Evolutionary conservation across 2,888 invertebrate genomes (phyloP), one percentile per base, ranked within the genome.

Genomic region (Amblyteles armatorius): DNA sequence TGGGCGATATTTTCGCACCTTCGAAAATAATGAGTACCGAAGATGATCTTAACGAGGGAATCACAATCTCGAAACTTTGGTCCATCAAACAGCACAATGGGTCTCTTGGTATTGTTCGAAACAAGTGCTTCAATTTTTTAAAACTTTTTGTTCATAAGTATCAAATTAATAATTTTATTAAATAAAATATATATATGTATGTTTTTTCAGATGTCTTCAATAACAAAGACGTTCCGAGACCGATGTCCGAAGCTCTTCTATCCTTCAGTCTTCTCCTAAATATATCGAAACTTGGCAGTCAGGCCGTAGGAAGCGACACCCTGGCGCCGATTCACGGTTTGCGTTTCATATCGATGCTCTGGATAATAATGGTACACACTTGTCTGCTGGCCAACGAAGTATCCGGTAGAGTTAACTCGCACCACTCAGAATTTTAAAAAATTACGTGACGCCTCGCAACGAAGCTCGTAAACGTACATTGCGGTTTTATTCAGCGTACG

Each of bases 341-440:
- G 84, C 95, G 96, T 90, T 95, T 96, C 19, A 90, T 96, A 3
- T 95, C 96, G 65, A 95, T 97, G 85, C 94, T 96, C 67, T 96
- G 96, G 95, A 95, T 97, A 9, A 96, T 97, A 68, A 69, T 92
- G 73, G 90, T 90, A 1, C 93, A 93, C 86, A 92, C 91, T 9
- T 93, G 93, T 82, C 89, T 93, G 11, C 87, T 90, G 57, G 78
- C 89, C 16, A 92, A 91, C 82, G 91, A 90, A 87, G 88, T 92
- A 82, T 91, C 92, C 60, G 92, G 92, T 92, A 55, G 52, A 19
- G 40, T 72, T 72, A 40, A 36, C 29, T 29, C 7, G n/a, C 33
- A 5, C 19, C 22, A 26, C 11, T 16, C 26, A n/a, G 26, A 26
- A 19, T 26, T 3, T 2, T n/a, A 22, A 22, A 22, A 11, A n/a